Conservation (phyloP, 1,140 invertebrate species). For the Colletes latitarsis region DNA sequence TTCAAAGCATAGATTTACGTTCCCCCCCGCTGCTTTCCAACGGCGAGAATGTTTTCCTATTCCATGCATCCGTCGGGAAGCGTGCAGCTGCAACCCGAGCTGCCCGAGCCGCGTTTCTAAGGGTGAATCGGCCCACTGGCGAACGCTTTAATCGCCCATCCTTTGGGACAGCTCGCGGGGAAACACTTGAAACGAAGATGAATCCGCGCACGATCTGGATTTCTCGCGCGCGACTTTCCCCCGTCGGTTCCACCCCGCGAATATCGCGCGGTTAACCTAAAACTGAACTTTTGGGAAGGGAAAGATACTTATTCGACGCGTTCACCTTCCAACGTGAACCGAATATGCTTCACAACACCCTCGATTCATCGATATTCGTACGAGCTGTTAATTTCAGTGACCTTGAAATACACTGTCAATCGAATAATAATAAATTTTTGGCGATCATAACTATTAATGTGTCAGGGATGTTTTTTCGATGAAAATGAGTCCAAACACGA, state of each 20-base stretch:
- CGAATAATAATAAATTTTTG: too few species aligned
- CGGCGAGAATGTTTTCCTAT: slow-evolving; percentile 54
- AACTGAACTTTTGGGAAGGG: not conserved
- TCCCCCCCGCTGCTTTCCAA: slow-evolving; percentile 1
- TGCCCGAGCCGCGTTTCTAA: not conserved
- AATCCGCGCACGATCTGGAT: slow-evolving; percentile 29
- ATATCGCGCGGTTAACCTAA: too few species aligned
- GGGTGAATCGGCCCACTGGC: slow-evolving; percentile 14
- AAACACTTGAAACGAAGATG: slow-evolving; percentile 15
- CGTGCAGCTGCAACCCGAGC: slow-evolving; percentile 6
- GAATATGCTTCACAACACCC: too few species aligned
- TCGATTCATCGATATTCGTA: too few species aligned
- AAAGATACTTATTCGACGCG: too few species aligned
- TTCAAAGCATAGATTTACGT: slow-evolving; percentile 60
- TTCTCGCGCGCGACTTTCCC: not conserved
- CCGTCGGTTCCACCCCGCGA: too few species aligned
- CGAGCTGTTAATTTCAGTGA: too few species aligned
- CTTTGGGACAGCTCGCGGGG: not conserved
- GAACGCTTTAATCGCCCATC: slow-evolving; percentile 37
- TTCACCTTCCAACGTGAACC: too few species aligned
- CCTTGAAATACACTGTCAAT: too few species aligned
- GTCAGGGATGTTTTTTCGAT: too few species aligned
- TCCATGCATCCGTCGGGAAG: slow-evolving; percentile 18
- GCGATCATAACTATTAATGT: too few species aligned
- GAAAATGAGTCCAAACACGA: too few species aligned